phyloP scores from a whole-genome alignment of 2,888 invertebrate species.

The Sphecodes monilicornis region DNA sequence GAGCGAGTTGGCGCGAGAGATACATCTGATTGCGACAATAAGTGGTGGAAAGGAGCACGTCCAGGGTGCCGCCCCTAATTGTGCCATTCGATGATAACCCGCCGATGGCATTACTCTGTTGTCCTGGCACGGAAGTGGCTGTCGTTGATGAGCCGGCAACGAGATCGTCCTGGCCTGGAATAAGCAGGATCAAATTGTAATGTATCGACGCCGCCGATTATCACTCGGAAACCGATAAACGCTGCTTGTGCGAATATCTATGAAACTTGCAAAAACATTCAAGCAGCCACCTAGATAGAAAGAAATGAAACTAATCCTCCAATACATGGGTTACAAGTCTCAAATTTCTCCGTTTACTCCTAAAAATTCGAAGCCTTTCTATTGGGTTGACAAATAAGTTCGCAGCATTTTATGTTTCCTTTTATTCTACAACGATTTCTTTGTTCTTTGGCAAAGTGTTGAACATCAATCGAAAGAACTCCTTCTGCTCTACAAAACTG shows the following conservation, averaged over 20 bases:
- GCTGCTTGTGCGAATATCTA: background rate
- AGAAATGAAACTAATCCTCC: background rate
- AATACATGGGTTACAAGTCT: background rate
- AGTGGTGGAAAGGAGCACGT: conserved; percentile 93
- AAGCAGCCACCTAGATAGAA: background rate
- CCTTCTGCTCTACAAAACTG: no score
- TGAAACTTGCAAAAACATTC: background rate
- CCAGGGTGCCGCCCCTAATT: conserved; percentile 89
- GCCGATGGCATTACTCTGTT: conserved; percentile 64
- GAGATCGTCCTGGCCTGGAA: conserved; percentile 76
- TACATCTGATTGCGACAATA: conserved; percentile 97
- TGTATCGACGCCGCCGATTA: background rate
- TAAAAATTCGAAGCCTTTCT: no score
- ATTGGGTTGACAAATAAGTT: no score
- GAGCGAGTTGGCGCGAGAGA: conserved; percentile 96
- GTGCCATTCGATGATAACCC: conserved; percentile 68
- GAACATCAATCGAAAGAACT: no score
- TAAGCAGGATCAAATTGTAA: conserved; percentile 6
- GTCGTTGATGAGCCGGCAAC: conserved; percentile 72
- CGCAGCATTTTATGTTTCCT: no score
- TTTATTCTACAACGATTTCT: no score
- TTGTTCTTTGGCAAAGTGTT: no score
- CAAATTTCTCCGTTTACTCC: no score
- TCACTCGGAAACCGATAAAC: background rate
- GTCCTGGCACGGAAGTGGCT: conserved; percentile 63